These are phyloP conservation scores for Lordiphosa fenestrarum DNA, from an alignment of 2,888 invertebrate species.

Conservation along the genomic window DNA sequence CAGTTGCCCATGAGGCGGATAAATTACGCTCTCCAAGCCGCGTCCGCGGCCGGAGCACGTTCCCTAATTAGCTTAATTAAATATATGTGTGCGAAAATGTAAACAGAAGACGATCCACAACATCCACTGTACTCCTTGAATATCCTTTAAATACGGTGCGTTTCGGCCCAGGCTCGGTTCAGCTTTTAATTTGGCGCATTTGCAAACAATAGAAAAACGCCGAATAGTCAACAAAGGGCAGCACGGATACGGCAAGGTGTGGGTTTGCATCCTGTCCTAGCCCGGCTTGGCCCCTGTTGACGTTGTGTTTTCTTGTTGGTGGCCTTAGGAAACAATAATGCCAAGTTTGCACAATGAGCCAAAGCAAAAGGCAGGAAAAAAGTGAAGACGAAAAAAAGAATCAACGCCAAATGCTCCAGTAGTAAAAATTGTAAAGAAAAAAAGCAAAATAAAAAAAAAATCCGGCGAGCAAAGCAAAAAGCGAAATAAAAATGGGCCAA, in stretches of 20 bases:
- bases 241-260: constrained; percentile 51
- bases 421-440: constrained; percentile 67
- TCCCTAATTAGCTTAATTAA: constrained; percentile 77
- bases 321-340: constrained; percentile 77
- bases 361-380: constrained; percentile 34
- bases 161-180: constrained; percentile 25
- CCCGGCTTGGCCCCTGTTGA: constrained; percentile 54
- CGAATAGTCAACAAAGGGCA: constrained; percentile 64
- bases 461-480: constrained; percentile 20
- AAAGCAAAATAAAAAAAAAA: constrained; percentile 34
- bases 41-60: constrained; percentile 62
- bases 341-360: constrained; percentile 74
- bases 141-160: constrained; percentile 32
- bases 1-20: constrained; percentile 66
- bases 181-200: constrained; percentile 67
- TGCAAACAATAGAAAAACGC: constrained; percentile 64
- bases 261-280: constrained; percentile 23
- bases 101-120: constrained; percentile 43
- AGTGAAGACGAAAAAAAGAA: constrained; percentile 33
- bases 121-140: constrained; percentile 16
- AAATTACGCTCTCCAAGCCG: constrained; percentile 58
- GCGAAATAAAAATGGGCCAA: constrained; percentile 52
- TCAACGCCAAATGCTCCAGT: constrained; percentile 55
- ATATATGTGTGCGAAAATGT: constrained; percentile 65
- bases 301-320: constrained; percentile 63